phyloP scores from a whole-genome alignment of 2,797 vertebrate genomes.

The Tragelaphus oryx region DNA sequence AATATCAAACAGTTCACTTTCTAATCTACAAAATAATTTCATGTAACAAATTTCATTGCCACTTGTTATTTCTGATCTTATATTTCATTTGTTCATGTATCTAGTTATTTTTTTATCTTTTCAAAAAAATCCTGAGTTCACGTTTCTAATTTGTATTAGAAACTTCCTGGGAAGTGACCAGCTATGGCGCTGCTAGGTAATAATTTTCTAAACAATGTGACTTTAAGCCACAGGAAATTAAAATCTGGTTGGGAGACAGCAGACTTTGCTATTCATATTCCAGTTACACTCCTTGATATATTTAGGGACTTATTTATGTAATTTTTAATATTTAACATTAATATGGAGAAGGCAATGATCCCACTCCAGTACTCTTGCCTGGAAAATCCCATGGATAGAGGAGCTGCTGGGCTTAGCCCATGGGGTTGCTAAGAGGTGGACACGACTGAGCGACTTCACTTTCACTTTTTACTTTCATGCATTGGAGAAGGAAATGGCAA shows the following conservation, averaged over 20 bases:
- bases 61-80: background rate
- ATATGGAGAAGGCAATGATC: background rate
- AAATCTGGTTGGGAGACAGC: background rate
- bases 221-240: conserved; percentile 13
- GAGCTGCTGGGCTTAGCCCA: background rate
- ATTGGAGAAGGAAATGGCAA: background rate
- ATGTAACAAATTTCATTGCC: background rate
- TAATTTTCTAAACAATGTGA: conserved; percentile 10
- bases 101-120: background rate
- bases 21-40: background rate
- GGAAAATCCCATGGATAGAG: background rate
- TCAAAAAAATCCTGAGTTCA: background rate
- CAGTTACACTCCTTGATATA: background rate
- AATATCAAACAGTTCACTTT: background rate
- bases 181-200: background rate
- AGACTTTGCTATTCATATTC: conserved; percentile 17
- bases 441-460: accelerated
- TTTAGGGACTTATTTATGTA: background rate
- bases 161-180: background rate
- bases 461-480: background rate
- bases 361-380: background rate
- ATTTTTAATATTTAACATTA: background rate
- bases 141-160: background rate
- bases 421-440: background rate
- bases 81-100: background rate